Conservation (phyloP, 1,140 invertebrate species). For the Halesus radiatus region DNA sequence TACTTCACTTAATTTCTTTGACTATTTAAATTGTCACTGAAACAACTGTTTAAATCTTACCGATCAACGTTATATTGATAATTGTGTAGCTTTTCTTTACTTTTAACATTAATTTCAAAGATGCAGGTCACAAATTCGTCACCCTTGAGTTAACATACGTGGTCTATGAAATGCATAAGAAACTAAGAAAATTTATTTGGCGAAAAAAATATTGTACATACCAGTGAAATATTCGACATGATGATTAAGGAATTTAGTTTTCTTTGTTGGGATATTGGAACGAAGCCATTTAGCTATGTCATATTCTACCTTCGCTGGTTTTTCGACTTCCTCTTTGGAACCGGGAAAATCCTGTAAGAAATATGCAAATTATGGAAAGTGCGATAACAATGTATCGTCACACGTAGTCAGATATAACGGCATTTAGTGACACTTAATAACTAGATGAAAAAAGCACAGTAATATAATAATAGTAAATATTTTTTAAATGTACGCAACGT, state of each 20-base stretch:
- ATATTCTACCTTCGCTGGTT: slow-evolving; percentile 93
- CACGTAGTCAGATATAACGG: neutral
- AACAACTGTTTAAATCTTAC: too few species aligned
- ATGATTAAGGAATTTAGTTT: slow-evolving; percentile 95
- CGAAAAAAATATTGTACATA: slow-evolving; percentile 60
- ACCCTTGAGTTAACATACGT: neutral
- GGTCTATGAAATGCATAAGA: neutral
- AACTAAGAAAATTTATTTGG: too few species aligned
- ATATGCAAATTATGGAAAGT: slow-evolving; percentile 13
- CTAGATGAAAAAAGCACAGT: neutral
- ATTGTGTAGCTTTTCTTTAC: too few species aligned
- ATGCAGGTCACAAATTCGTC: neutral
- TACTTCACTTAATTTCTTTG: too few species aligned
- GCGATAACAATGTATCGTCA: neutral
- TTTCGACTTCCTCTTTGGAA: slow-evolving; percentile 73
- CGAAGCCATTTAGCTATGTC: slow-evolving; percentile 93
- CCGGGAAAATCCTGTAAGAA: slow-evolving; percentile 71
- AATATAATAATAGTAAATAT: slow-evolving; percentile 13
- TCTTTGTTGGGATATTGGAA: slow-evolving; percentile 92
- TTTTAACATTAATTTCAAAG: neutral
- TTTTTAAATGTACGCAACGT: slow-evolving; percentile 46
- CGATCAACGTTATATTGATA: too few species aligned
- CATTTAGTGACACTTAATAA: neutral
- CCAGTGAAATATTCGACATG: slow-evolving; percentile 98
- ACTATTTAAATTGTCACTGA: too few species aligned